A percentile compares a stretch with the other conserved stretches of the same genome.
phyloP scores from a whole-genome alignment of 1,140 invertebrate genomes.

The Nixonia krombeini region DNA sequence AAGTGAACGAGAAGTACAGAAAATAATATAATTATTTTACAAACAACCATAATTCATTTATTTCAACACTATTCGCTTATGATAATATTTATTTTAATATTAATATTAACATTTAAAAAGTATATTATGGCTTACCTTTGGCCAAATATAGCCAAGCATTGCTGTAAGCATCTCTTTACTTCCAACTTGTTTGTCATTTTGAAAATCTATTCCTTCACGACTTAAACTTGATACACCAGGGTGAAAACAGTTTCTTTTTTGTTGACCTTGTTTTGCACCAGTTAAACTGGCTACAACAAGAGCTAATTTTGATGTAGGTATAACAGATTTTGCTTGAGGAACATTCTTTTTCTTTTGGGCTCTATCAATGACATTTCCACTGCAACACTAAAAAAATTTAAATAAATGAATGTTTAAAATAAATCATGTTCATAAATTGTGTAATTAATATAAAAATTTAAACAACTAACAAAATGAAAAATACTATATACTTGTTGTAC shows the following conservation, averaged over 20 bases:
- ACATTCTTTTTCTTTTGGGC: constrained; percentile 65
- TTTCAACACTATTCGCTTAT: too few relatives aligned
- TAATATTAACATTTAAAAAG: neutral
- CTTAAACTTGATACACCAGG: constrained; percentile 83
- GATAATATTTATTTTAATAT: too few relatives aligned
- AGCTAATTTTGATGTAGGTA: constrained; percentile 57
- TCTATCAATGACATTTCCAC: constrained; percentile 65
- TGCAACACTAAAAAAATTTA: constrained; percentile 55
- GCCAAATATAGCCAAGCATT: constrained; percentile 97
- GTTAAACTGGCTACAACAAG: constrained; percentile 60
- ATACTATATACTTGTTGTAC: neutral
- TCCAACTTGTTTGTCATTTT: constrained; percentile 75
- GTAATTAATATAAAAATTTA: constrained; percentile 3
- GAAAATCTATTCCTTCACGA: constrained; percentile 75
- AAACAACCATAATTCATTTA: neutral
- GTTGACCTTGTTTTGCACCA: constrained; percentile 72
- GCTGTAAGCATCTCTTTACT: constrained; percentile 86
- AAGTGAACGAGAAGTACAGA: neutral
- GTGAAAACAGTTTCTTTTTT: constrained; percentile 89
- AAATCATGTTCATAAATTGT: neutral
- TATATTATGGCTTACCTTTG: constrained; percentile 76
- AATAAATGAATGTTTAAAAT: neutral
- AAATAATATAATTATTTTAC: constrained; percentile 1
- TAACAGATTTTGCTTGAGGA: constrained; percentile 60
- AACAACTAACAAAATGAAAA: constrained; percentile 1